Conservation (phyloP, 2,113 vertebrate species). For the Epinephelus fuscoguttatus region DNA sequence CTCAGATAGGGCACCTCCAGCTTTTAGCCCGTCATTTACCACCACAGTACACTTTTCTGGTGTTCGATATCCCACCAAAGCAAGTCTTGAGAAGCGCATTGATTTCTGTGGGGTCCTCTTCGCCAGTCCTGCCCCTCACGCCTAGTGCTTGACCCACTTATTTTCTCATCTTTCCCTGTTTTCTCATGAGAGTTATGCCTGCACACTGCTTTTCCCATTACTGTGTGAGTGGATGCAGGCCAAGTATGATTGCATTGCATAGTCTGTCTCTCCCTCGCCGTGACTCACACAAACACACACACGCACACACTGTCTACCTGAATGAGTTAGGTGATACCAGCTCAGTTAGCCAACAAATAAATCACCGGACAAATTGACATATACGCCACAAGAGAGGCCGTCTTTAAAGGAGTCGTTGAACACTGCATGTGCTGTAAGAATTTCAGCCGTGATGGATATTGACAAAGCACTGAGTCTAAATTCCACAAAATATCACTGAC, state of each 20-base stretch:
- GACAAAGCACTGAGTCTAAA: conserved; percentile 79
- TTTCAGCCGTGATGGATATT: conserved; percentile 76
- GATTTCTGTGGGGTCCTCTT: conserved; percentile 83
- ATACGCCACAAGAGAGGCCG: conserved; percentile 77
- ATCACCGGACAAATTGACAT: conserved; percentile 86
- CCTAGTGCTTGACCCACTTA: conserved; percentile 87
- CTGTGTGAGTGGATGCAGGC: conserved; percentile 78
- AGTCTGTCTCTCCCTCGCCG: conserved; percentile 46
- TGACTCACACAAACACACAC: conserved; percentile 43
- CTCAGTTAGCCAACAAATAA: conserved; percentile 85
- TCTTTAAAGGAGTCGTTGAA: conserved; percentile 77
- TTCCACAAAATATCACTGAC: conserved; percentile 50
- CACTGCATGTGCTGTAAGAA: conserved; percentile 60
- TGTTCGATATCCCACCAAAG: conserved; percentile 83
- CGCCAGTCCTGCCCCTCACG: conserved; percentile 76
- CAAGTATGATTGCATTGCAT: conserved; percentile 76
- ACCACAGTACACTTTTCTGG: conserved; percentile 68
- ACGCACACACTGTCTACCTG: conserved; percentile 57
- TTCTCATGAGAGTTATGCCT: conserved; percentile 83
- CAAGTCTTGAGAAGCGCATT: conserved; percentile 79
- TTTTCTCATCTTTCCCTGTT: conserved; percentile 88
- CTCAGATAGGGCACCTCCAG: conserved; percentile 67
- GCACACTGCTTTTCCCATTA: conserved; percentile 82
- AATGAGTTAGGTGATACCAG: conserved; percentile 83
- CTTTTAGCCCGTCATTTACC: conserved; percentile 75